Percentiles rank a stretch among this genome's conserved stretches.
Evolutionary conservation across 2,888 invertebrate genomes (phyloP).

Genomic region (Timema cristinae): DNA sequence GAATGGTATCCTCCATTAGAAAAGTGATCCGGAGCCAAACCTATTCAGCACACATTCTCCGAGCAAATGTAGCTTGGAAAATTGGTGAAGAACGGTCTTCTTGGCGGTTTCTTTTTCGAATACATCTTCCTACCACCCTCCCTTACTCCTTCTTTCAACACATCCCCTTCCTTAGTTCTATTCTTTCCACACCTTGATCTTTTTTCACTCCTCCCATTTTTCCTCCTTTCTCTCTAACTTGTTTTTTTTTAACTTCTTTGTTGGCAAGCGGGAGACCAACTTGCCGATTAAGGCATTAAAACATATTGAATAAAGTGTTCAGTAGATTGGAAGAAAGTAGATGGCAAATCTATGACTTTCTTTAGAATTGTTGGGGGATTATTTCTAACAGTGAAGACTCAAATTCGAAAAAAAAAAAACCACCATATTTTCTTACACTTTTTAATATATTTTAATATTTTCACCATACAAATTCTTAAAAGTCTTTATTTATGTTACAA

Average conservation of each 20-base stretch:
- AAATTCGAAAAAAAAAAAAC: no score
- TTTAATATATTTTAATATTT: no score
- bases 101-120: slow-evolving; percentile 14
- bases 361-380: not conserved
- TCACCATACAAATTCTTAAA: no score
- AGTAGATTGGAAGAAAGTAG: slow-evolving; percentile 21
- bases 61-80: slow-evolving; percentile 49
- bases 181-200: slow-evolving; percentile 17
- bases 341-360: slow-evolving; percentile 18
- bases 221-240: not conserved
- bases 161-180: not conserved
- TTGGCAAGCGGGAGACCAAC: slow-evolving; percentile 13
- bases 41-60: slow-evolving; percentile 37
- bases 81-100: slow-evolving; percentile 49
- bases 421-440: no score
- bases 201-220: slow-evolving; percentile 7
- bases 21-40: slow-evolving; percentile 24
- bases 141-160: not conserved
- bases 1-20: slow-evolving; percentile 18
- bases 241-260: not conserved
- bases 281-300: slow-evolving; percentile 25
- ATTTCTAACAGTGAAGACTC: no score
- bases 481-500: no score
- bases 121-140: slow-evolving; percentile 16
- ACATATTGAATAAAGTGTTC: slow-evolving; percentile 25